Base-by-base conservation (phyloP, 2,797 vertebrate genomes). In the Acestrorhynchus altus region DNA sequence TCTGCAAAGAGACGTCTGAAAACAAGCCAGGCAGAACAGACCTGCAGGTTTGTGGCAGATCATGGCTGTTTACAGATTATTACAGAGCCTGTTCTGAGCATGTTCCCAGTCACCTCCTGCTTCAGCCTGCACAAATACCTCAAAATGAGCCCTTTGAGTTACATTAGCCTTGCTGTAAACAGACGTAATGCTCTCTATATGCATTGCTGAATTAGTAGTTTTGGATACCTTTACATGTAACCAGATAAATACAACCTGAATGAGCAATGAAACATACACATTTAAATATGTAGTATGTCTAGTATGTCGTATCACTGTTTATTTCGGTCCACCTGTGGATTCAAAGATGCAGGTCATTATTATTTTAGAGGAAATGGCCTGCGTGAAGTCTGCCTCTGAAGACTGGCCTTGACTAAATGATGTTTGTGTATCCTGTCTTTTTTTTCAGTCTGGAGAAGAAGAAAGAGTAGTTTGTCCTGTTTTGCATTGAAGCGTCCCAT, bases 91-190 rank as follows among this genome's bases (percentile, higher is more conserved):
- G 9, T 28, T 67, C 31, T 28, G 35, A 67, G 42, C 24, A 26
- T 18, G 13, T 26, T 47, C 40, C 42, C 42, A 66, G 63, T 31
- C 44, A 35, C 31, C 28, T n/a, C 24, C 12, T 49, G 49, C 65
- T 10, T 67, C 26, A 49, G 24, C 65, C 65, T 67, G 64, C 65
- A 67, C 24, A n/a, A 67, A 49, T 49, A 66, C 42, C 20, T 46
- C 47, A 44, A 47, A 64, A 66, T 18, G 26, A 66, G 24, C 20
- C 6, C 5, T 26, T 16, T 40, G 59, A 26, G 11, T 12, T 10
- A 39, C 10, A 12, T 42, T 8, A 20, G n/a, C 22, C 20, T 20
- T 20, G 18, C 60, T 46, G 28, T 47, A 47, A 66, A 15, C 40
- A 66, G 13, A 28, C 2, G 24, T n/a, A 10, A 67, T 20, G 60